Base-by-base conservation (phyloP, 2,113 vertebrate genomes). In the Amblyornis subalaris region DNA sequence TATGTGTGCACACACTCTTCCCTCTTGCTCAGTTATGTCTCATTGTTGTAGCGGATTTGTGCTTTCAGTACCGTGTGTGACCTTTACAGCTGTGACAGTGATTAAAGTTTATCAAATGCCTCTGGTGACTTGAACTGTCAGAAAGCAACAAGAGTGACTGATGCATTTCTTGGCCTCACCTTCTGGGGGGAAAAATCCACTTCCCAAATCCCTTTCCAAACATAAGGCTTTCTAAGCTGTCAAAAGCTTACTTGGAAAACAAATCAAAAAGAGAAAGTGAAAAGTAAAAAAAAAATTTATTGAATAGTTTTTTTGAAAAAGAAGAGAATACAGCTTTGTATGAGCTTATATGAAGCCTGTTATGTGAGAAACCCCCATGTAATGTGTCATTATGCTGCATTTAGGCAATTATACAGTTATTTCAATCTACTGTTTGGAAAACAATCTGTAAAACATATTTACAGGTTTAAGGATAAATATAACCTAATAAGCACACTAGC, bases 41-140 rank as follows among this genome's bases (percentile, higher is more conserved):
- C 35, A 51, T 16, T 60, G 16, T 72, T 95, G 81, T 77, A 89
- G 90, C 51, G 93, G 87, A 86, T 94, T 94, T 44, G 28, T 85
- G 87, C 51, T 96, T 91, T 71, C n/a, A 85, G 44, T 84, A 72
- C n/a, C n/a, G 65, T 67, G 20, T 84, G 83, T 95, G 96, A 97
- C 77, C 89, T 97, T 97, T 95, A 78, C 40, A 84, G 78, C 55
- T 95, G 91, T 96, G 96, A 97, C 94, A 97, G 72, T 7, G 18
- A 95, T 96, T 96, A 96, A 97, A 98, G 92, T 96, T 97, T 96
- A 95, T 93, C 95, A 95, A 97, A 94, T 95, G 93, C 78, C 88
- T 97, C 92, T 94, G 90, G 92, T 88, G 58, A 96, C 83, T 95
- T 96, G 87, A 97, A 89, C 90, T 96, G 93, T 96, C 96, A 97